Evolutionary conservation across 1,140 invertebrate species (phyloP).

Genomic region (Phenacoccus solenopsis): DNA sequence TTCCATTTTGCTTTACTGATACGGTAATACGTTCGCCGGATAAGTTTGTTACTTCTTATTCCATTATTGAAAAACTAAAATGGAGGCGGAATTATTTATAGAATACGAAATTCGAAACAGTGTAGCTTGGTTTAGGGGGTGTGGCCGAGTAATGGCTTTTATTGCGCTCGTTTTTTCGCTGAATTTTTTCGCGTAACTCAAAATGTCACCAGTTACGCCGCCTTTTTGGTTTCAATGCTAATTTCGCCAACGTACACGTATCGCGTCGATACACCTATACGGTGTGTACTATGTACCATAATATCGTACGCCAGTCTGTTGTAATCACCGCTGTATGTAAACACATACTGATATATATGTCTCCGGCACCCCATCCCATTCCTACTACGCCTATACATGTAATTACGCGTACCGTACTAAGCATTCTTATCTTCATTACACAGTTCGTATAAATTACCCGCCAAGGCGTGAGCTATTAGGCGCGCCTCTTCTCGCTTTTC

Average conservation of each 20-base stretch:
- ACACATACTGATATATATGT: no score
- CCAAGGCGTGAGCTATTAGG: no score
- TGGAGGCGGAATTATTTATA: background rate
- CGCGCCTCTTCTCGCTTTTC: no score
- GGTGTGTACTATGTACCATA: no score
- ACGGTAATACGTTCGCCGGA: background rate
- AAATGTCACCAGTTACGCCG: background rate
- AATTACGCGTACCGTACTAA: no score
- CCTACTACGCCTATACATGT: no score
- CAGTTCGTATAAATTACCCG: background rate
- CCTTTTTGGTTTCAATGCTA: background rate
- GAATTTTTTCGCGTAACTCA: background rate
- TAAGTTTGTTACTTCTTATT: background rate
- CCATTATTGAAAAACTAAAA: slow-evolving; percentile 3
- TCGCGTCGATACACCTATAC: no score
- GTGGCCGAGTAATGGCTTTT: background rate
- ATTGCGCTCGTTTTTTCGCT: background rate
- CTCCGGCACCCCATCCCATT: no score
- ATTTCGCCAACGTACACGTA: no score
- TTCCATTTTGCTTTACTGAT: background rate
- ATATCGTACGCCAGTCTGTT: no score
- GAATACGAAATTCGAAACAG: background rate
- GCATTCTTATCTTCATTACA: background rate
- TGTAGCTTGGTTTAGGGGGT: background rate
- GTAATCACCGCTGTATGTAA: background rate